phyloP scores from a whole-genome alignment of 2,888 invertebrate species.

The Pecten maximus region DNA sequence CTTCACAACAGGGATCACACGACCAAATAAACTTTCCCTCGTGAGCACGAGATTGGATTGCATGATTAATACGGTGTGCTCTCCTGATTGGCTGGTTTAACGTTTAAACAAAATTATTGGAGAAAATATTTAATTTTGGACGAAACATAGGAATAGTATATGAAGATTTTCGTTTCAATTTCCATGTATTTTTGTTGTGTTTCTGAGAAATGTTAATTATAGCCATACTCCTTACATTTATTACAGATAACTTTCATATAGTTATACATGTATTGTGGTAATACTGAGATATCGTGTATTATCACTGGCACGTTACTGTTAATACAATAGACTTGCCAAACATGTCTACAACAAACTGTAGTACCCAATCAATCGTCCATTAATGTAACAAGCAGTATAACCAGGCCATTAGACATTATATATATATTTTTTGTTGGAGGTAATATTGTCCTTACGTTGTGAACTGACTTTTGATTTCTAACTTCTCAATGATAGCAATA shows the following conservation, averaged over 20 bases:
- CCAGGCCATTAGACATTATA: too few relatives aligned
- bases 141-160: not conserved
- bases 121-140: not conserved
- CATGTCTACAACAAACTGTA: not conserved
- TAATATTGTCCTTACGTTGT: too few relatives aligned
- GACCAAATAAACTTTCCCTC: not conserved
- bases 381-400: not conserved
- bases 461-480: too few relatives aligned
- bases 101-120: not conserved
- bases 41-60: conserved; percentile 20
- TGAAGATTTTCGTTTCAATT: not conserved
- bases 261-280: not conserved
- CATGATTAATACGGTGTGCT: not conserved
- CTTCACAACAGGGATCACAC: not conserved
- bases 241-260: too few relatives aligned
- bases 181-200: not conserved
- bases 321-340: not conserved
- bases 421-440: too few relatives aligned
- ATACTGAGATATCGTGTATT: not conserved
- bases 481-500: too few relatives aligned
- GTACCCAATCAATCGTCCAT: not conserved
- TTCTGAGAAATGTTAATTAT: not conserved
- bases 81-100: not conserved
- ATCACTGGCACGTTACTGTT: too few relatives aligned
- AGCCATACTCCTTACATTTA: not conserved